Percentiles rank a stretch among this genome's conserved stretches.
Conservation (phyloP, 2,888 invertebrate species). For the Marasmarcha lunaedactyla region DNA sequence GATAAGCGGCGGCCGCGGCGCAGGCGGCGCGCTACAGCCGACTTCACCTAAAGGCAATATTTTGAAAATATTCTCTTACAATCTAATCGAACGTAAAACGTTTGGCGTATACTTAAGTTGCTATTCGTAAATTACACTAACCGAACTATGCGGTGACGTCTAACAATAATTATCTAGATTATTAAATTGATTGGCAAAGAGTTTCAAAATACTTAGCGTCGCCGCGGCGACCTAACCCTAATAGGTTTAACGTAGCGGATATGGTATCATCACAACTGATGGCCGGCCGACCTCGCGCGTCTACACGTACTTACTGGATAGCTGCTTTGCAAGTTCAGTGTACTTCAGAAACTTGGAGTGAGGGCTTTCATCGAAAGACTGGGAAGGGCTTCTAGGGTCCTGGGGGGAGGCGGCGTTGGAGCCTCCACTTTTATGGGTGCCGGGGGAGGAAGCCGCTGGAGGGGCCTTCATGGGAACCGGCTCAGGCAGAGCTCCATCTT, state of each 20-base stretch:
- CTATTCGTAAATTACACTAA: conserved; percentile 67
- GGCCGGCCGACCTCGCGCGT: conserved; percentile 37
- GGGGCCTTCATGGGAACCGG: conserved; percentile 74
- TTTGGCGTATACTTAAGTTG: conserved; percentile 70
- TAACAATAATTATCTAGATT: conserved; percentile 66
- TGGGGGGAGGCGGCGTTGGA: conserved; percentile 61
- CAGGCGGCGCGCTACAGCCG: conserved; percentile 29
- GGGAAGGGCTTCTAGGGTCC: conserved; percentile 70
- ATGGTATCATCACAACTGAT: conserved; percentile 81
- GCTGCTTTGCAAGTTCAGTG: conserved; percentile 97
- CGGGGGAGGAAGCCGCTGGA: conserved; percentile 51
- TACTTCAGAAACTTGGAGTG: conserved; percentile 98
- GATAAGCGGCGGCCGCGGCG: conserved; percentile 41
- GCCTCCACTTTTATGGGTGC: conserved; percentile 49
- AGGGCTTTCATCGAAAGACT: conserved; percentile 88
- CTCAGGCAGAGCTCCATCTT: conserved; percentile 88
- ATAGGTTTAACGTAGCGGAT: conserved; percentile 75
- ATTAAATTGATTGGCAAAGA: conserved; percentile 72
- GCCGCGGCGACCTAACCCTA: conserved; percentile 61
- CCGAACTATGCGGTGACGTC: conserved; percentile 65
- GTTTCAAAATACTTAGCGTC: conserved; percentile 69
- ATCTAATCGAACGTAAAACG: conserved; percentile 66
- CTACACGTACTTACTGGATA: conserved; percentile 97
- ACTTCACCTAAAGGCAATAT: conserved; percentile 63
- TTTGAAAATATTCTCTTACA: conserved; percentile 66